Conservation (phyloP, 2,113 vertebrate genomes). For the Tringa solitaria region DNA sequence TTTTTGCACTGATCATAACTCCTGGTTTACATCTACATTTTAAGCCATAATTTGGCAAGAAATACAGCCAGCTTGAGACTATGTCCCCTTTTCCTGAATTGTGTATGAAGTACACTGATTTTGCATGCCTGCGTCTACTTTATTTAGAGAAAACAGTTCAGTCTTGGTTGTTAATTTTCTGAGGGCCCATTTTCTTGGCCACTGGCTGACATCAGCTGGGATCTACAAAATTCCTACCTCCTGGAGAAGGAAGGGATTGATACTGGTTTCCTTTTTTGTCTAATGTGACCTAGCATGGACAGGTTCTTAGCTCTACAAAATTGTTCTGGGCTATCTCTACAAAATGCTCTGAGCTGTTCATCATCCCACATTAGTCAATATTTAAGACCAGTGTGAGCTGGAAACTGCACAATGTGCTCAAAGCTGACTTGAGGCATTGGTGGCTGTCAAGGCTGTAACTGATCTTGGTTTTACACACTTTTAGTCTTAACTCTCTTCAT, state of each 20-base stretch:
- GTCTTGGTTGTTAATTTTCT: neutral
- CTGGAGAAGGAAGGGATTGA: neutral
- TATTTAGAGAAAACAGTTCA: neutral
- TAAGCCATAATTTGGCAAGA: neutral
- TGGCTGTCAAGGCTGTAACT: neutral
- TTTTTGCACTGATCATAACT: neutral
- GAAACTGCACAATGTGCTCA: neutral
- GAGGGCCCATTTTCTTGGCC: neutral
- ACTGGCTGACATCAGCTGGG: neutral
- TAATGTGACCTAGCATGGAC: neutral
- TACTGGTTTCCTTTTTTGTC: neutral
- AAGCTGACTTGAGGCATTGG: neutral
- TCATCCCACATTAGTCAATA: neutral
- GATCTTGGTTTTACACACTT: neutral
- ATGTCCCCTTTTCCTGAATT: neutral
- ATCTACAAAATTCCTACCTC: neutral
- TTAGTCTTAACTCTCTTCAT: neutral
- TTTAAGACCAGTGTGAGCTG: neutral
- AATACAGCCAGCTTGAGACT: neutral
- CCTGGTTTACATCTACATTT: neutral
- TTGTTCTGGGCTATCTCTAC: neutral
- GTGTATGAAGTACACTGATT: neutral
- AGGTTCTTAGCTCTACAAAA: neutral
- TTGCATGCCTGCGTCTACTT: neutral
- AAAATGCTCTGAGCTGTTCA: neutral